phyloP scores from a whole-genome alignment of 2,113 vertebrate genomes.

The Zosterops japonicus region DNA sequence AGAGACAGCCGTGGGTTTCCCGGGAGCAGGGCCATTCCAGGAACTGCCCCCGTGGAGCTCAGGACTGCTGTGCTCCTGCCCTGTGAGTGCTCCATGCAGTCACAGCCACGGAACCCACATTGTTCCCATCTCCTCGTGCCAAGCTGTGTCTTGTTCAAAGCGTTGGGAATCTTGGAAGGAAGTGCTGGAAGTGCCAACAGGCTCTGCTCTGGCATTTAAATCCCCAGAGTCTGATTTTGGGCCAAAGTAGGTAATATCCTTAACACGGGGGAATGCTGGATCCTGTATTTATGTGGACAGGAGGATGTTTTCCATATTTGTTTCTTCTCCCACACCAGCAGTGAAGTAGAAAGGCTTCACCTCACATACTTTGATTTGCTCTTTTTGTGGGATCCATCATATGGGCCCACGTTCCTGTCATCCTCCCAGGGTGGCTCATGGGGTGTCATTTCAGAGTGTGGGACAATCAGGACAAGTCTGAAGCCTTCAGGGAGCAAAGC shows the following conservation, averaged over 20 bases:
- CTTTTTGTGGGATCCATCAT: too few relatives aligned
- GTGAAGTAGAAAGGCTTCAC: too few relatives aligned
- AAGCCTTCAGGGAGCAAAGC: too few relatives aligned
- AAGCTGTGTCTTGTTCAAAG: not conserved
- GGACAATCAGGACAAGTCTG: too few relatives aligned
- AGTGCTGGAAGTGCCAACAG: accelerated
- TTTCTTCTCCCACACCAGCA: too few relatives aligned
- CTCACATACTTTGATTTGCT: too few relatives aligned
- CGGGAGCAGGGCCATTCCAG: accelerated
- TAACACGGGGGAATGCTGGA: too few relatives aligned
- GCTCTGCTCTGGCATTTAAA: not conserved
- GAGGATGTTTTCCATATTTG: too few relatives aligned
- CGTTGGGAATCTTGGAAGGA: not conserved
- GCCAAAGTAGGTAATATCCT: accelerated
- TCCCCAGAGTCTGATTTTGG: not conserved
- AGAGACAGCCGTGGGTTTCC: accelerated
- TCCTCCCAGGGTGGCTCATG: too few relatives aligned
- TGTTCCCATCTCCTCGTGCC: accelerated
- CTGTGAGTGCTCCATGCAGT: accelerated
- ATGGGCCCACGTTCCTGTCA: too few relatives aligned
- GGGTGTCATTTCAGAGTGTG: too few relatives aligned
- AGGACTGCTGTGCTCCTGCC: accelerated
- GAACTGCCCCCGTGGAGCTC: accelerated
- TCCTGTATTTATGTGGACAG: too few relatives aligned
- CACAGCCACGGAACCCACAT: accelerated